Conservation (phyloP, 23 tunicate genomes). For the Halocynthia roretzi region DNA sequence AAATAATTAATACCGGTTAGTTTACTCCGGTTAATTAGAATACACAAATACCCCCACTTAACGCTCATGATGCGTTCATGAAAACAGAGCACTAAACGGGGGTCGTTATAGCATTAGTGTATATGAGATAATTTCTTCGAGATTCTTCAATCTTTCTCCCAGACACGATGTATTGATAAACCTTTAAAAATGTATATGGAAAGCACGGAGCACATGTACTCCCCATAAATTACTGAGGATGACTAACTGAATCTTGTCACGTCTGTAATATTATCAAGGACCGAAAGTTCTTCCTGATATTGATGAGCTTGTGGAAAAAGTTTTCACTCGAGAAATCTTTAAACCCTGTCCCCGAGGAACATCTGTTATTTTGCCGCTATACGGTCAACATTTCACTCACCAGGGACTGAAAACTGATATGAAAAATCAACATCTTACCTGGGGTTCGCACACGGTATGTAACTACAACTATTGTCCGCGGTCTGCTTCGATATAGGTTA, state of each 20-base stretch:
- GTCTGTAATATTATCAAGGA: slow-evolving; percentile 2
- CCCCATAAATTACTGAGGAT: too few relatives aligned
- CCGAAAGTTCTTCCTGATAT: slow-evolving; percentile 33
- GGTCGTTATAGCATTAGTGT: neutral
- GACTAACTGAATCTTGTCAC: too few relatives aligned
- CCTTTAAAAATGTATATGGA: too few relatives aligned
- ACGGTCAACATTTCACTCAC: slow-evolving; percentile 52
- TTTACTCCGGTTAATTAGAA: neutral
- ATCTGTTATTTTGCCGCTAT: slow-evolving; percentile 29
- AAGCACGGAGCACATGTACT: too few relatives aligned
- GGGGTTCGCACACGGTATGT: slow-evolving; percentile 31
- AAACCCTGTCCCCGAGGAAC: slow-evolving; percentile 33
- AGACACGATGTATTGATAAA: too few relatives aligned
- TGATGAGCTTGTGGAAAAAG: slow-evolving; percentile 23
- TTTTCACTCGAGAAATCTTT: slow-evolving; percentile 4
- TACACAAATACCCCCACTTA: neutral
- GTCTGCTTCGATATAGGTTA: neutral
- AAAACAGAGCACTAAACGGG: neutral
- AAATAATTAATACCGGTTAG: neutral
- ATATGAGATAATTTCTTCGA: neutral
- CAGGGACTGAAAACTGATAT: slow-evolving; percentile 23
- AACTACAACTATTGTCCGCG: neutral
- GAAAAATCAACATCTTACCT: slow-evolving; percentile 4
- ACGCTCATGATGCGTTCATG: too few relatives aligned
- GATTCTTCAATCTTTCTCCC: neutral